These are phyloP conservation scores for Frieseomelitta varia DNA, from an alignment of 1,140 invertebrate genomes.

Conservation along the genomic window DNA sequence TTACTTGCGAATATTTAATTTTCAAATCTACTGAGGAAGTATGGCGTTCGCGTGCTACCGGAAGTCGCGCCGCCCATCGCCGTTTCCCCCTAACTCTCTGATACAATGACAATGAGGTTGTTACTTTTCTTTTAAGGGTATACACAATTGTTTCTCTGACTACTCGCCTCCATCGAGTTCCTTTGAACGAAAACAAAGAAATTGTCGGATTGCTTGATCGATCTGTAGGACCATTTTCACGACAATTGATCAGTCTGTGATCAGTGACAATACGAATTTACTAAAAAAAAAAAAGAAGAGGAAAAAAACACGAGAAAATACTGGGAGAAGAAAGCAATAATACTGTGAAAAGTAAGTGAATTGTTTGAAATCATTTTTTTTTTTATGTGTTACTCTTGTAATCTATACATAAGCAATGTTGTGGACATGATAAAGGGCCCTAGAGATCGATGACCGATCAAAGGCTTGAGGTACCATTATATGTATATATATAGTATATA, in stretches of 20 bases:
- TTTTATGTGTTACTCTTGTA: too few species aligned
- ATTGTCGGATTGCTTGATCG: neutral
- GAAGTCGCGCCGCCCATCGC: neutral
- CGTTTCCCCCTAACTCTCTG: neutral
- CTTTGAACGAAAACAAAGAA: neutral
- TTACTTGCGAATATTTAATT: neutral
- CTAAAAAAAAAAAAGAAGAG: neutral
- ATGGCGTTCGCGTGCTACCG: neutral
- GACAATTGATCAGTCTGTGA: neutral
- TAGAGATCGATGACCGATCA: conserved; percentile 8
- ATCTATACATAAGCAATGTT: neutral
- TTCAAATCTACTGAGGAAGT: neutral
- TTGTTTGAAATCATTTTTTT: neutral
- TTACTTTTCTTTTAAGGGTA: conserved; percentile 34
- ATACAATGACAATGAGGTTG: neutral
- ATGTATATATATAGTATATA: neutral
- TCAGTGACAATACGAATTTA: neutral
- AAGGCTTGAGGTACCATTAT: conserved; percentile 19
- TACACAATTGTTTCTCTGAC: conserved; percentile 19
- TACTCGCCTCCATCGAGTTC: conserved; percentile 5
- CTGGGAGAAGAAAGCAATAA: neutral
- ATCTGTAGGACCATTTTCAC: conserved; percentile 1
- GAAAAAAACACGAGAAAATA: neutral
- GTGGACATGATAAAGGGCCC: neutral
- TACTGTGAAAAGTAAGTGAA: neutral